Evolutionary conservation across 2,113 vertebrate genomes (phyloP).

Genomic region (Pseudorhombus dupliciocellatus): DNA sequence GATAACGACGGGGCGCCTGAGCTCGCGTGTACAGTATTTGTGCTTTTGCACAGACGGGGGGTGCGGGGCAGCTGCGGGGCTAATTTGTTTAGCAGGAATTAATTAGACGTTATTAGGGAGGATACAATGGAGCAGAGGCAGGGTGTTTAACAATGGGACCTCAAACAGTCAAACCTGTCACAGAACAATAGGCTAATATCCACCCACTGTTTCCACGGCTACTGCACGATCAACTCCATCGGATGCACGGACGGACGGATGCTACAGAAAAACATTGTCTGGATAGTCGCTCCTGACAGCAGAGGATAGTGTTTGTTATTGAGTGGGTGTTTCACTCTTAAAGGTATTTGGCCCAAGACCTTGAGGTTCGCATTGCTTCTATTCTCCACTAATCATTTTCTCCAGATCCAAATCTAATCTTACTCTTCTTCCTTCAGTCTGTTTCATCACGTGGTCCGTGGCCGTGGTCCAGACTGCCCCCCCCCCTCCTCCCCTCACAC

Average conservation of each 20-base stretch:
- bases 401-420: neutral
- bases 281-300: slow-evolving; percentile 30
- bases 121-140: slow-evolving; percentile 64
- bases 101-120: slow-evolving; percentile 72
- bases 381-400: slow-evolving; percentile 3
- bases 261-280: slow-evolving; percentile 10
- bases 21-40: slow-evolving; percentile 23
- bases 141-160: slow-evolving; percentile 59
- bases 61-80: slow-evolving; percentile 45
- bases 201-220: slow-evolving; percentile 58
- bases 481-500: slow-evolving; percentile 71
- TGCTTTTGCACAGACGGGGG: slow-evolving; percentile 29
- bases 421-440: slow-evolving; percentile 5
- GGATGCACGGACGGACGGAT: slow-evolving; percentile 1
- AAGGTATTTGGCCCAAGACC: slow-evolving; percentile 25
- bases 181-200: slow-evolving; percentile 71
- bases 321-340: slow-evolving; percentile 53
- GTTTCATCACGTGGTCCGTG: slow-evolving; percentile 2
- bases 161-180: slow-evolving; percentile 68
- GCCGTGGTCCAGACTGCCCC: neutral
- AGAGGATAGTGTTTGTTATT: slow-evolving; percentile 27
- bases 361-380: slow-evolving; percentile 9
- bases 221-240: slow-evolving; percentile 67
- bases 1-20: slow-evolving; percentile 5
- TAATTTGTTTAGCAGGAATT: slow-evolving; percentile 72